Evolutionary conservation across 1,140 invertebrate genomes (phyloP).

Genomic region (Conus ventricosus): DNA sequence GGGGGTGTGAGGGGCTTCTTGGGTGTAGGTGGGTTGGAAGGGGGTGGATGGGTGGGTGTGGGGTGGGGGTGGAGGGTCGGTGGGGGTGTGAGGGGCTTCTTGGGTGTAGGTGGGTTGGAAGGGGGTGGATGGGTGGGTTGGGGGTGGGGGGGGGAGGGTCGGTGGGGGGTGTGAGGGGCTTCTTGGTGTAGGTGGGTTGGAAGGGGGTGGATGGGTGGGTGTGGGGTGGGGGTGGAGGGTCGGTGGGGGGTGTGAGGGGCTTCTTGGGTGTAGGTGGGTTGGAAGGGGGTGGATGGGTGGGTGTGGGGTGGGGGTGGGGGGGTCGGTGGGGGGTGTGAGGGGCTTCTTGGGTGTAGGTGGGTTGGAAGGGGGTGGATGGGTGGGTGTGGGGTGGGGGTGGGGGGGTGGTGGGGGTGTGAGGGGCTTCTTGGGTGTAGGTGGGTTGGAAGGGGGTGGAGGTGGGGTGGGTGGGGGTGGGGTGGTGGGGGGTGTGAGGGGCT

Average conservation of each 20-base stretch:
- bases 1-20: neutral
- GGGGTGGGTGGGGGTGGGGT: neutral
- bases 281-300: slow-evolving; percentile 70
- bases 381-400: slow-evolving; percentile 49
- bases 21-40: neutral
- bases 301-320: neutral
- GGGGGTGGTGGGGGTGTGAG: neutral
- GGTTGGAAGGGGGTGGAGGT: slow-evolving; percentile 68
- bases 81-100: neutral
- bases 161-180: neutral
- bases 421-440: too few relatives aligned
- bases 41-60: slow-evolving; percentile 71
- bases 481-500: neutral
- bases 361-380: slow-evolving; percentile 60
- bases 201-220: slow-evolving; percentile 71
- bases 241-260: neutral
- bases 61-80: neutral
- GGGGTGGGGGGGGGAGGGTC: too few relatives aligned
- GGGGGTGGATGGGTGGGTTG: slow-evolving; percentile 67
- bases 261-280: neutral
- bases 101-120: neutral
- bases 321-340: neutral
- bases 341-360: neutral
- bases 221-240: neutral
- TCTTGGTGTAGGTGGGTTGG: neutral